Evolutionary conservation across 2,113 vertebrate genomes (phyloP), one percentile per base, ranked within the genome.

Genomic region (Apteryx mantelli): DNA sequence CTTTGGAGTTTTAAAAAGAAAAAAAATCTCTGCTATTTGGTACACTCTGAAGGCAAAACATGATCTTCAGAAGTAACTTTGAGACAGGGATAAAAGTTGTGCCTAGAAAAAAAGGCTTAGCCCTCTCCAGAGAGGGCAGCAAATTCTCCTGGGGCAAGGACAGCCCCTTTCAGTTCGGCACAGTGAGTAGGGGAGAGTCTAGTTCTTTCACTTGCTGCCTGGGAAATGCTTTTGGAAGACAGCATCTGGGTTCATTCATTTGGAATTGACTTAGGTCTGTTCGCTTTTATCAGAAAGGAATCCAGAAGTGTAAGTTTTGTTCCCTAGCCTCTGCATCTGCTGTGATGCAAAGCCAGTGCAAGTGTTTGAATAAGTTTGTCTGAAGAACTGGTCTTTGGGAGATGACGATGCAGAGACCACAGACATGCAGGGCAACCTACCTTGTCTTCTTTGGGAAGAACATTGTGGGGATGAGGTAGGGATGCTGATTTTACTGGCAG

Each of bases 371-470:
- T 61, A 82, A 2, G 0, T 32, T 53, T 60, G 56, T 58, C 44
- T 9, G 6, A 25, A 76, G 50, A 61, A 28, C 40, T 44, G 34
- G 34, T 48, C 16, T 76, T 55, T 55, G 63, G 26, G 48, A 36
- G 48, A 14, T 53, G n/a, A 60, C 30, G 56, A 26, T 65, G 26
- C 50, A 36, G 70, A 58, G 40, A 38, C n/a, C 63, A 44, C 20
- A 28, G 24, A 24, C 0, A 0, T 38, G 32, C 38, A 21, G 76
- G 42, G 50, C 26, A 50, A 24, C 4, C 4, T 38, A 26, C 26
- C 56, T 64, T 24, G 30, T 46, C 40, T 26, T 36, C 42, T 55
- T 36, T 46, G n/a, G 40, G n/a, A 28, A 85, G 38, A 30, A 15
- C 19, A 30, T 24, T 0, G 11, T 53, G 4, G 21, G 58, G 19